A percentile compares a stretch with the other conserved stretches of the same genome.
Conservation (phyloP, 1,140 invertebrate genomes). For the Chironomus tepperi region DNA sequence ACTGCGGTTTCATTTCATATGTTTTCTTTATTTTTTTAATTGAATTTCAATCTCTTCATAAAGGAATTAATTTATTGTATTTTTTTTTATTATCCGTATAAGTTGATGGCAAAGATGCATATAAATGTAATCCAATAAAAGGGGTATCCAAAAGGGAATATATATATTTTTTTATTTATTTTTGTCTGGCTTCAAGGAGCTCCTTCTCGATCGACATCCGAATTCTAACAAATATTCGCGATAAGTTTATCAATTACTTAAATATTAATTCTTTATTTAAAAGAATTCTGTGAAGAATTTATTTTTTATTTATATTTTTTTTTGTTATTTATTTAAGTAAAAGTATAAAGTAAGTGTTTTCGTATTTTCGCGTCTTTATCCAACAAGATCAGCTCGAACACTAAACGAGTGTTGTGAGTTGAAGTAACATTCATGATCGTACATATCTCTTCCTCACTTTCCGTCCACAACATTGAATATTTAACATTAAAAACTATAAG, state of each 20-base stretch:
- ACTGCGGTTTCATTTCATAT: background rate
- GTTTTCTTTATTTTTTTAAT: background rate
- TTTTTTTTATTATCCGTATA: background rate
- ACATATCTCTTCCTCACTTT: background rate
- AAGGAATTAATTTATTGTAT: background rate
- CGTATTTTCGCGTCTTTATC: slow-evolving; percentile 12
- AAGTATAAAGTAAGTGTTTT: background rate
- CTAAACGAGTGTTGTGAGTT: background rate
- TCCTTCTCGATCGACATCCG: background rate
- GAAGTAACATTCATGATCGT: background rate
- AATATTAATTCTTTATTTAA: background rate
- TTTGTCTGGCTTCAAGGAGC: background rate
- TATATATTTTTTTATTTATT: no score
- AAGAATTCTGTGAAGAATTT: background rate
- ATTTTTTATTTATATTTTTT: background rate
- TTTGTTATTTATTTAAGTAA: no score
- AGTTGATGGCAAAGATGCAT: slow-evolving; percentile 4
- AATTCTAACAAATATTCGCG: slow-evolving; percentile 18
- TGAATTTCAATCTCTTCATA: background rate
- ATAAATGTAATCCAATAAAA: slow-evolving; percentile 8
- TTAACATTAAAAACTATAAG: background rate
- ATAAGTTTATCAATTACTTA: slow-evolving; percentile 20
- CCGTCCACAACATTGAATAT: background rate
- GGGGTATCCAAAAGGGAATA: background rate
- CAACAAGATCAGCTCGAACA: slow-evolving; percentile 17